Conservation (phyloP, 2,113 vertebrate genomes). For the Nothobranchius furzeri region DNA sequence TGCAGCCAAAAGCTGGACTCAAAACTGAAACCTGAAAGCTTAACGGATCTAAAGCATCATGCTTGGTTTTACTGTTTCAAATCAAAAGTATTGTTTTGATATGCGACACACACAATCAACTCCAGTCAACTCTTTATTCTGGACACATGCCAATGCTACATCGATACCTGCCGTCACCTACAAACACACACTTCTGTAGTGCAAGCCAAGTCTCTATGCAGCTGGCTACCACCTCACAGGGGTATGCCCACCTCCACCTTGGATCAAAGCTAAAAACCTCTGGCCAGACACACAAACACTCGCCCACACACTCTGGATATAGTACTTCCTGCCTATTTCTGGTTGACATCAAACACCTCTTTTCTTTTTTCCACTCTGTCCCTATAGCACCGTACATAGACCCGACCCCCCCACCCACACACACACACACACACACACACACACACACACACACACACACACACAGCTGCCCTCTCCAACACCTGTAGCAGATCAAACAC, state of each 20-base stretch:
- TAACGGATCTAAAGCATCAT: slow-evolving; percentile 1
- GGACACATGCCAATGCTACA: slow-evolving; percentile 4
- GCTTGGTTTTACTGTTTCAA: slow-evolving; percentile 4
- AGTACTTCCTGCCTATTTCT: slow-evolving; percentile 45
- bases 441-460: slow-evolving; percentile 15
- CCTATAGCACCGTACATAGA: slow-evolving; percentile 45
- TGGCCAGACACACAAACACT: slow-evolving; percentile 52
- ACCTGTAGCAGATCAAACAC: slow-evolving; percentile 66
- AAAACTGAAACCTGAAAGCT: slow-evolving; percentile 3
- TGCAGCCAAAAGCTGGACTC: neutral
- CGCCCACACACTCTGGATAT: slow-evolving; percentile 21
- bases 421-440: slow-evolving; percentile 5
- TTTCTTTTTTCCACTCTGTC: slow-evolving; percentile 34
- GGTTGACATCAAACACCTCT: slow-evolving; percentile 60
- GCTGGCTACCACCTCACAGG: slow-evolving; percentile 52
- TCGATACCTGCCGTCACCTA: slow-evolving; percentile 20
- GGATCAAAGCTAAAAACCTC: slow-evolving; percentile 63
- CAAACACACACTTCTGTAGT: slow-evolving; percentile 33
- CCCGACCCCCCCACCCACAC: neutral
- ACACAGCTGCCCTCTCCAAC: slow-evolving; percentile 33
- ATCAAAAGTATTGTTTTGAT: slow-evolving; percentile 13
- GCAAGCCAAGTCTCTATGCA: slow-evolving; percentile 54
- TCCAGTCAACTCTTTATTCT: slow-evolving; percentile 25
- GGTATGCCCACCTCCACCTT: slow-evolving; percentile 51
- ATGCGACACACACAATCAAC: slow-evolving; percentile 13